Evolutionary conservation across 2,113 vertebrate genomes (phyloP).

Genomic region (Otis tarda): DNA sequence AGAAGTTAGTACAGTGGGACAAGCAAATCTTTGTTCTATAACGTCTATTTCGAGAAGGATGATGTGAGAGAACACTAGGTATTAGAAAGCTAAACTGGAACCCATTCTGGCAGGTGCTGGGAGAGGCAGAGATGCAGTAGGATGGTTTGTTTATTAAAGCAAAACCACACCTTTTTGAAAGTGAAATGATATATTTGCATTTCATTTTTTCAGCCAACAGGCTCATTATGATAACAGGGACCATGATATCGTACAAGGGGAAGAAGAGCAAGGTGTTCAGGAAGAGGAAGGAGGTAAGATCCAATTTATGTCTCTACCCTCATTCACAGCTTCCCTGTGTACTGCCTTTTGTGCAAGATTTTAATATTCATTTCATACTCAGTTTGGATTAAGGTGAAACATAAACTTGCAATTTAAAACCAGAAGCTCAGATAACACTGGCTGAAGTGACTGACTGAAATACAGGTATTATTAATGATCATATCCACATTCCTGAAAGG

Average conservation of each 20-base stretch:
- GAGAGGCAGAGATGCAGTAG: background rate
- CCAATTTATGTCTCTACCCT: background rate
- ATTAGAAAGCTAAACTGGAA: background rate
- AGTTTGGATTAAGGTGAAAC: background rate
- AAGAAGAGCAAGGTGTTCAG: constrained; percentile 77
- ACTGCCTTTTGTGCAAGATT: background rate
- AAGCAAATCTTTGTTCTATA: background rate
- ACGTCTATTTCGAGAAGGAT: background rate
- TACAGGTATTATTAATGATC: background rate
- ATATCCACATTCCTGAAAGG: background rate
- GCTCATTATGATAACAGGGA: constrained; percentile 83
- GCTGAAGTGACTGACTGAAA: background rate
- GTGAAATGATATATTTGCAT: constrained; percentile 4
- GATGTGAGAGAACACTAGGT: background rate
- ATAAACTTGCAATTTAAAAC: background rate
- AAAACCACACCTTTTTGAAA: background rate
- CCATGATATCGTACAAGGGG: constrained; percentile 84
- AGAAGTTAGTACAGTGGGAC: background rate
- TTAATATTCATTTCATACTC: background rate
- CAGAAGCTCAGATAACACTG: background rate
- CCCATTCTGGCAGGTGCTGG: background rate
- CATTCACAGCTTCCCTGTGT: background rate
- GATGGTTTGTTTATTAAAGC: background rate
- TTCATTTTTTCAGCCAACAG: constrained; percentile 78
- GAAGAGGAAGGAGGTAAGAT: constrained; percentile 84